Base-by-base conservation (phyloP, 1,140 invertebrate genomes). In the Bombus superbus region DNA sequence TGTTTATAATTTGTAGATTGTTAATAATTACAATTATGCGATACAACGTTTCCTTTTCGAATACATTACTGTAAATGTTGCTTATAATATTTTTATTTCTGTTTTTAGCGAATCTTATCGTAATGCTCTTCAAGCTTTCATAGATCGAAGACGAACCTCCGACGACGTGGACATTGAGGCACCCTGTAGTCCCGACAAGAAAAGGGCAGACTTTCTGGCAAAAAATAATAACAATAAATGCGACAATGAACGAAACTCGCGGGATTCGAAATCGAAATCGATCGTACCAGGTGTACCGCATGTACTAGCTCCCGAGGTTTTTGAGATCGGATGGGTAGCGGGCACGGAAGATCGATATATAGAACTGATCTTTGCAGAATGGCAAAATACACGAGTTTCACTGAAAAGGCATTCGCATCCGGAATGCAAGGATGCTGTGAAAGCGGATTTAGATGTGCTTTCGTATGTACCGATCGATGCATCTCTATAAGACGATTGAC, bases 261-360 rank as follows among this genome's bases (percentile, higher is more conserved):
- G 81, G 9, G 83, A 89, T 80, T 35, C 59, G 1, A 42, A 89
- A 82, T 35, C 59, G 1, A 42, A 75, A 18, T 68, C 81, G 1
- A 6, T 85, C 5, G 72, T 93, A 38, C 71, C 89, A 3, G 92
- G 91, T 38, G 78, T 93, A 11, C 93, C 93, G 0, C 84, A 91
- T 18, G 75, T 92, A 47, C 66, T 35, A 35, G 81, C 90, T 11
- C 84, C 92, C 0, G 92, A 94, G 11, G 89, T 94, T 73, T 92
- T 92, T 53, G 93, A 94, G 69, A 92, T 94, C 11, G 92, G 90
- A 28, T 92, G 85, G 85, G 76, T 94, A n/a, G 85, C 92, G 0
- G 93, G 93, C 5, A 94, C 93, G 8, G 93, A 94, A 57, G 92
- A 93, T 84, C 91, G 90, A 47, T 92, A 91, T 69, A 76, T 94